These are phyloP conservation scores for Caenorhabditis japonica DNA, from an alignment of 2,888 invertebrate species.

Conservation along the genomic window DNA sequence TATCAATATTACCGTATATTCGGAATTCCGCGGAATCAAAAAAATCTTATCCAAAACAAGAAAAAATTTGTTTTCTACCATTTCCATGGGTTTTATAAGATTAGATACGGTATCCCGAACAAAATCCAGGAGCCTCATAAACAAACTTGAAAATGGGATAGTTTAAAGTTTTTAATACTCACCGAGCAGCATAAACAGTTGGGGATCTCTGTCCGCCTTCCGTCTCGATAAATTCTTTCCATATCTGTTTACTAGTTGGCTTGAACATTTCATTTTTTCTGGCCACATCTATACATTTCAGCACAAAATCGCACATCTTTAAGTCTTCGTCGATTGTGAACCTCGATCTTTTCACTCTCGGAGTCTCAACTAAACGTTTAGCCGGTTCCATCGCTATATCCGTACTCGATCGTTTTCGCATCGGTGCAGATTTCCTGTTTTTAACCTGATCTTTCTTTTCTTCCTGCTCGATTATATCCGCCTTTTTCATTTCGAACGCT, in stretches of 20 bases:
- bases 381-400: too few relatives aligned
- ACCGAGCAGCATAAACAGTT: not conserved
- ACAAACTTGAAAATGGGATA: too few relatives aligned
- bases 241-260: not conserved
- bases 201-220: not conserved
- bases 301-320: constrained; percentile 8
- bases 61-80: too few relatives aligned
- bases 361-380: not conserved
- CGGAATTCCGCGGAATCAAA: too few relatives aligned
- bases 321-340: constrained; percentile 1
- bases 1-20: too few relatives aligned
- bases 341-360: not conserved
- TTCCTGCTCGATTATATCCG: not conserved
- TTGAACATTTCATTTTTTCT: not conserved
- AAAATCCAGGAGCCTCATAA: too few relatives aligned
- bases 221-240: constrained; percentile 10
- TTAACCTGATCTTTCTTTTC: not conserved
- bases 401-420: not conserved
- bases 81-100: too few relatives aligned
- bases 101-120: too few relatives aligned
- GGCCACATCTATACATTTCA: constrained; percentile 2
- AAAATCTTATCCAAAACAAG: too few relatives aligned
- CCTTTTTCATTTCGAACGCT: constrained; percentile 24
- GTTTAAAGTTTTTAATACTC: too few relatives aligned
- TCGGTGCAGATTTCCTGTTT: not conserved